Percentiles rank a stretch among this genome's conserved stretches.
Conservation (phyloP, 2,113 vertebrate genomes). For the Clarias macrocephalus region DNA sequence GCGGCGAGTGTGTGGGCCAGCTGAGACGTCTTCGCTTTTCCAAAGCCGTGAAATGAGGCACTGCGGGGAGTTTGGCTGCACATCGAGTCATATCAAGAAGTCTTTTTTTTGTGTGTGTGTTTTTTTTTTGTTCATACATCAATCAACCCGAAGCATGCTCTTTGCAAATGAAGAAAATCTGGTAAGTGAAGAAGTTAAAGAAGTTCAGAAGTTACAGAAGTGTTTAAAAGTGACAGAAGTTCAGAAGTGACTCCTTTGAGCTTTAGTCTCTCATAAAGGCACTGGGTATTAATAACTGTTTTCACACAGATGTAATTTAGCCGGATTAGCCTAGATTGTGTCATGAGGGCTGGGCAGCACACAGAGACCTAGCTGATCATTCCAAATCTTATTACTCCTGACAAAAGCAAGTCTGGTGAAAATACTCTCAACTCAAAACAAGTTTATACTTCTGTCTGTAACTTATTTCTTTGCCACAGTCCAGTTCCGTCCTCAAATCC, state of each 20-base stretch:
- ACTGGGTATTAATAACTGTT: background rate
- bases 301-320: background rate
- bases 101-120: background rate
- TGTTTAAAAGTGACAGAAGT: background rate
- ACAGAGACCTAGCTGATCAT: background rate
- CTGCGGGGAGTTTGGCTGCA: conserved; percentile 7
- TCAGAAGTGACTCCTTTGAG: background rate
- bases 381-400: background rate
- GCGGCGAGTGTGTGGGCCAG: conserved; percentile 32
- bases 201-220: background rate
- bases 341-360: background rate
- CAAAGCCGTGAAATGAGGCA: conserved; percentile 7
- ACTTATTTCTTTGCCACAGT: background rate
- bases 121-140: background rate
- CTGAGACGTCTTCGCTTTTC: conserved; percentile 37
- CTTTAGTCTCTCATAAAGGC: background rate
- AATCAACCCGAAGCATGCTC: background rate
- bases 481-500: background rate
- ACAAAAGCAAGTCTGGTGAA: background rate
- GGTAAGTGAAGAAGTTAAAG: background rate
- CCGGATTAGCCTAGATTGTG: background rate
- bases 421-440: background rate
- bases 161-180: background rate
- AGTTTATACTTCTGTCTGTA: background rate
- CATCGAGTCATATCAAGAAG: conserved; percentile 8